Conservation (phyloP, 2,797 vertebrate genomes). For the Pipistrellus pygmaeus region DNA sequence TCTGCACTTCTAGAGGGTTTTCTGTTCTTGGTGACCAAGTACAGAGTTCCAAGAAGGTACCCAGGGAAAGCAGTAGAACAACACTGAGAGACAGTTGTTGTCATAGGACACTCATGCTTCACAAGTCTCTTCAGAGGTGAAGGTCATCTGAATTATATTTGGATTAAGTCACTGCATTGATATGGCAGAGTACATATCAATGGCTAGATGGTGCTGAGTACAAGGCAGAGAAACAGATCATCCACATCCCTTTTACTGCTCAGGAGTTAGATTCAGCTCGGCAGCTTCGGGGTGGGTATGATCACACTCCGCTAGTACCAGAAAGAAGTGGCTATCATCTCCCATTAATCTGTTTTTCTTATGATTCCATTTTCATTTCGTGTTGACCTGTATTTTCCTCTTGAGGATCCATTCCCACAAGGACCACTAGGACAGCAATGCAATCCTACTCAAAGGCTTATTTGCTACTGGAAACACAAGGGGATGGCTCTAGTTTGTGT, state of each 20-base stretch:
- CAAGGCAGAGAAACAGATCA: not conserved
- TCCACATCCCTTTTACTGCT: not conserved
- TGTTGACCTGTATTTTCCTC: not conserved
- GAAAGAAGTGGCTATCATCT: constrained; percentile 4
- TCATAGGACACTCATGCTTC: not conserved
- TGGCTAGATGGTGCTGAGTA: not conserved
- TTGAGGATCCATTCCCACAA: not conserved
- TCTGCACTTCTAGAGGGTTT: not conserved
- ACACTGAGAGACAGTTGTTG: not conserved
- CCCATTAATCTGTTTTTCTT: not conserved
- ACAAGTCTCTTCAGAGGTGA: not conserved
- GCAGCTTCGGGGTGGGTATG: not conserved
- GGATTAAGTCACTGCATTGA: constrained; percentile 9
- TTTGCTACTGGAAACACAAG: not conserved
- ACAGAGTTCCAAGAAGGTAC: not conserved
- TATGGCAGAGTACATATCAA: not conserved
- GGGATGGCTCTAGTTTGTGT: not conserved
- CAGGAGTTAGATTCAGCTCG: not conserved
- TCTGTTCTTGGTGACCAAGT: constrained; percentile 23
- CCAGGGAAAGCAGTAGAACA: not conserved
- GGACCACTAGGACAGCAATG: not conserved
- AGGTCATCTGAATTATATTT: constrained; percentile 42
- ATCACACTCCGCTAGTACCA: not conserved
- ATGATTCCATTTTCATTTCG: constrained; percentile 47
- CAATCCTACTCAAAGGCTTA: not conserved